Conservation (phyloP, 1,140 invertebrate species). For the Artemia franciscana region DNA sequence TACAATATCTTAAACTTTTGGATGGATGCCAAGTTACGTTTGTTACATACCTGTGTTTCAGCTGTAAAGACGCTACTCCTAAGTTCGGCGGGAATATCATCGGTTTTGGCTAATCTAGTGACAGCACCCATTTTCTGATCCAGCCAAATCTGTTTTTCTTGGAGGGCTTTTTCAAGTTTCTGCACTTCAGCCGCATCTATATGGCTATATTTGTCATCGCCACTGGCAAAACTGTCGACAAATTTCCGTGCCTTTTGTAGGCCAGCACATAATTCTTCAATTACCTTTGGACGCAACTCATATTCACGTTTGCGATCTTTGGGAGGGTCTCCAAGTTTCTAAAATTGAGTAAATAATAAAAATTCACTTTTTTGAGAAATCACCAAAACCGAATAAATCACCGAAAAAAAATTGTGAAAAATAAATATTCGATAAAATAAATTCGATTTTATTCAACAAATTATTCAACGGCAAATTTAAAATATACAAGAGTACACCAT, state of each 20-base stretch:
- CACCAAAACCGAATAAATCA: constrained; percentile 42
- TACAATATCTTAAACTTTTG: no score
- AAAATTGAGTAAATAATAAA: neutral
- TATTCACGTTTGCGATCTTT: constrained; percentile 50
- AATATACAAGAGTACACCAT: neutral
- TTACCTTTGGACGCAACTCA: constrained; percentile 40
- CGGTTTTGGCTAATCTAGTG: constrained; percentile 28
- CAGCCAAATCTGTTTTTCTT: constrained; percentile 37
- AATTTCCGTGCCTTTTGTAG: constrained; percentile 50
- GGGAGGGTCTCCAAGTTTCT: constrained; percentile 22
- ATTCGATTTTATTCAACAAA: neutral
- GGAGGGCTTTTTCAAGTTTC: constrained; percentile 30
- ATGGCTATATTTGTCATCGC: constrained; percentile 59
- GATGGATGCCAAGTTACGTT: no score
- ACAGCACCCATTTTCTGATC: constrained; percentile 38
- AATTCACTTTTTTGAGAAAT: neutral
- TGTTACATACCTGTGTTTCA: constrained; percentile 43
- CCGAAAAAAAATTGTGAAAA: constrained; percentile 14
- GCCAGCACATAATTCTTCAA: constrained; percentile 46
- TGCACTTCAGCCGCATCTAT: constrained; percentile 51
- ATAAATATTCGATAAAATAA: neutral
- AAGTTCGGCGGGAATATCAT: constrained; percentile 31
- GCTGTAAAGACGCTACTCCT: constrained; percentile 46
- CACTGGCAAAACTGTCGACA: constrained; percentile 35
- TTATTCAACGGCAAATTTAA: neutral